These are phyloP conservation scores for Hirundo rustica DNA, from an alignment of 2,797 vertebrate genomes.

Conservation along the genomic window DNA sequence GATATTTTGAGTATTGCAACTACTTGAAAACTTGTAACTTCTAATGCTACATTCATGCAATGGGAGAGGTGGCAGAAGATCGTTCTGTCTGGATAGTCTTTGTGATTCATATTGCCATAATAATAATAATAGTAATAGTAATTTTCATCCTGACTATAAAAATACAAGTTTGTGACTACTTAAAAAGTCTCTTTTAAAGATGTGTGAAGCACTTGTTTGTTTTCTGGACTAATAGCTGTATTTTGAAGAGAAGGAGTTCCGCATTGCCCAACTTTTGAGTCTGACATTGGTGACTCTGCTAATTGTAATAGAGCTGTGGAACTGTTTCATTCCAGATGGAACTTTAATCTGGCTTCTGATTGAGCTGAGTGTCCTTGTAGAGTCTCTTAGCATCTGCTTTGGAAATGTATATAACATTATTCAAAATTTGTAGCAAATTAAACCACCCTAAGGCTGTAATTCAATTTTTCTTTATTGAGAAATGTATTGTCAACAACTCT, in stretches of 20 bases:
- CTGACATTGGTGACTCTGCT: conserved; percentile 73
- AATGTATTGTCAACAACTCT: conserved; percentile 73
- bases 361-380: conserved; percentile 76
- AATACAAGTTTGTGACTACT: not conserved
- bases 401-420: conserved; percentile 79
- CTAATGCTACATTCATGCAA: not conserved
- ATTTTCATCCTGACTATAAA: not conserved
- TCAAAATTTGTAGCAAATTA: conserved; percentile 82
- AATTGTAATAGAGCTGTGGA: conserved; percentile 75
- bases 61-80: not conserved
- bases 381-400: conserved; percentile 82
- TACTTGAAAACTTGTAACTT: not conserved
- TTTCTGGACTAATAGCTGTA: not conserved
- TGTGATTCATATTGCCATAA: not conserved
- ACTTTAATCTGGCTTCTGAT: conserved; percentile 80
- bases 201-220: not conserved
- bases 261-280: conserved; percentile 29
- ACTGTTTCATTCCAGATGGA: conserved; percentile 76
- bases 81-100: not conserved
- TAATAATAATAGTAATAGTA: too few species aligned
- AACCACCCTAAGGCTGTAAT: conserved; percentile 76
- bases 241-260: conserved; percentile 40
- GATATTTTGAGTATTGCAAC: not conserved
- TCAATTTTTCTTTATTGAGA: conserved; percentile 78
- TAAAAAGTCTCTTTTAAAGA: not conserved